A percentile compares a stretch with the other conserved stretches of the same genome.
Conservation (phyloP, 1,140 invertebrate species). For the Drosophila saltans region DNA sequence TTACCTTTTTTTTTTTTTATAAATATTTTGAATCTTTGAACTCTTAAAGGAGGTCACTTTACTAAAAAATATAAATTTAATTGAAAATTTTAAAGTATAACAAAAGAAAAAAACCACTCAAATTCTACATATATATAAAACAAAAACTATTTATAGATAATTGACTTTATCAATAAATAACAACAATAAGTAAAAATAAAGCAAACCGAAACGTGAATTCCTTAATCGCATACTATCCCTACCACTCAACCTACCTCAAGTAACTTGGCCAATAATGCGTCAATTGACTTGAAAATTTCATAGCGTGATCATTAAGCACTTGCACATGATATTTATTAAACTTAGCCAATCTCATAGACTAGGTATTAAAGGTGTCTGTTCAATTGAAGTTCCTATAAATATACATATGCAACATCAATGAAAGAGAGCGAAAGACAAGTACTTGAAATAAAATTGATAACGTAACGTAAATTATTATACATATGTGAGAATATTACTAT, state of each 20-base stretch:
- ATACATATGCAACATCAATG: constrained; percentile 13
- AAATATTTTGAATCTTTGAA: too few relatives aligned
- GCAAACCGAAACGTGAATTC: constrained; percentile 15
- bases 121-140: too few relatives aligned
- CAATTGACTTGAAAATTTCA: constrained; percentile 25
- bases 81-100: not conserved
- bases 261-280: constrained; percentile 32
- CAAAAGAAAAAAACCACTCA: not conserved
- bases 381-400: not conserved
- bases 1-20: too few relatives aligned
- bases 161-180: not conserved
- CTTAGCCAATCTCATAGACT: not conserved
- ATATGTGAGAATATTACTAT: not conserved
- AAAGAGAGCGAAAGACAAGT: constrained; percentile 32
- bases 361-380: constrained; percentile 4
- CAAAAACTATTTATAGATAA: constrained; percentile 13
- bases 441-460: constrained; percentile 23
- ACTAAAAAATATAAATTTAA: constrained; percentile 38
- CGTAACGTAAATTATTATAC: constrained; percentile 15
- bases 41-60: not conserved
- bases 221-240: not conserved
- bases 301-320: constrained; percentile 21
- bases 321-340: constrained; percentile 3
- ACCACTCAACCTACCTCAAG: constrained; percentile 20
- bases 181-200: constrained; percentile 10